Conservation (phyloP, 2,888 invertebrate species). For the Podabrus alpinus region DNA sequence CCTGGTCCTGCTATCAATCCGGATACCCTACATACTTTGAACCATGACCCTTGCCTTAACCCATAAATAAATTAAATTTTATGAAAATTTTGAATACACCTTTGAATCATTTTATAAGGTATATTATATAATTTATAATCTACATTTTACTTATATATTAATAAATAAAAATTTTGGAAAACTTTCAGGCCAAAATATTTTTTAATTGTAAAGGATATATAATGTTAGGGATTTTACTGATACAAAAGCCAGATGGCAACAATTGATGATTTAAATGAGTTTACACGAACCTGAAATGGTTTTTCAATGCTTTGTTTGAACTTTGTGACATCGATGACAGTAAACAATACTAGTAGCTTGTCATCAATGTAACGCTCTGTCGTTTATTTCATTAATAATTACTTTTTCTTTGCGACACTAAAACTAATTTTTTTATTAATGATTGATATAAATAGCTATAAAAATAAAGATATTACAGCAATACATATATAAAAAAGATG, state of each 20-base stretch:
- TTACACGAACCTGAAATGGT: conserved; percentile 50
- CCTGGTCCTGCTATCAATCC: conserved; percentile 45
- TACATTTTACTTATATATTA: neutral
- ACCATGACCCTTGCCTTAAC: conserved; percentile 28
- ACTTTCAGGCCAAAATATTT: neutral
- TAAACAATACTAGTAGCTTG: neutral
- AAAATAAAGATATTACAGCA: neutral
- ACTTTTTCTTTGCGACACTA: neutral
- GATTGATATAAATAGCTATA: neutral
- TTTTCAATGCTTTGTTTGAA: conserved; percentile 53
- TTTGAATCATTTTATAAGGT: neutral
- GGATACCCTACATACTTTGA: conserved; percentile 36
- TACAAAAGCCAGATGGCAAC: conserved; percentile 22
- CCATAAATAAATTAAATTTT: conserved; percentile 23
- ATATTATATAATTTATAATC: neutral
- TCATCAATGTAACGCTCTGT: neutral
- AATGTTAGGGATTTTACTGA: conserved; percentile 1
- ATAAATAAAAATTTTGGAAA: neutral
- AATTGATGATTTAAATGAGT: conserved; percentile 51
- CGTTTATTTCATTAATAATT: neutral
- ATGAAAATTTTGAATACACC: conserved; percentile 18
- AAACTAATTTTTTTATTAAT: neutral
- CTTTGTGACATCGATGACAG: conserved; percentile 27
- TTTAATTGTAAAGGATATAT: neutral
- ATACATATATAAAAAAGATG: neutral